phyloP scores from a whole-genome alignment of 2,113 vertebrate species.

The Catharus minimus region DNA sequence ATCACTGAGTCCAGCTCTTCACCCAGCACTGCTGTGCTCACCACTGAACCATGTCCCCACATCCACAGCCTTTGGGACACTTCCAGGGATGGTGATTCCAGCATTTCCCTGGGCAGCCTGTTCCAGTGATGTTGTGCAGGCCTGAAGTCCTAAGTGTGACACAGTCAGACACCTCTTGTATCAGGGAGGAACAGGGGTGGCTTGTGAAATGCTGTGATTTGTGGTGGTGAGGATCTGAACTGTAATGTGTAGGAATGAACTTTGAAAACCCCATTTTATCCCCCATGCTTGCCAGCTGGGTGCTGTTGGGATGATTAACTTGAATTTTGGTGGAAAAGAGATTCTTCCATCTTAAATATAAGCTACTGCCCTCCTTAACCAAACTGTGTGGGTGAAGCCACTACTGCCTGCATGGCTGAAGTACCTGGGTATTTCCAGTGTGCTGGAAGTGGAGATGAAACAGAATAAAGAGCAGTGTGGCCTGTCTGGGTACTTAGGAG shows the following conservation, averaged over 20 bases:
- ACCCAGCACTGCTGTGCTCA: not conserved
- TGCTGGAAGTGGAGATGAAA: not conserved
- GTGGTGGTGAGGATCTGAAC: not conserved
- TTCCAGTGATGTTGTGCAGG: not conserved
- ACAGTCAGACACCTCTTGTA: not conserved
- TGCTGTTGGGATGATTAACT: not conserved
- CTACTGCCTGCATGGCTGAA: not conserved
- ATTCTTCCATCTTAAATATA: not conserved
- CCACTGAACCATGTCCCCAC: not conserved
- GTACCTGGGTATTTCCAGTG: not conserved
- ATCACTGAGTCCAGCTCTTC: not conserved
- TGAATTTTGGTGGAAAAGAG: not conserved
- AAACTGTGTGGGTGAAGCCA: not conserved
- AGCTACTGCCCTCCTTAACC: not conserved
- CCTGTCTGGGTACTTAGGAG: not conserved
- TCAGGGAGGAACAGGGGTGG: not conserved
- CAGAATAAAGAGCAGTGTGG: not conserved
- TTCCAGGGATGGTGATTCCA: not conserved
- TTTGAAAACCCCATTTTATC: not conserved
- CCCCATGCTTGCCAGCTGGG: not conserved
- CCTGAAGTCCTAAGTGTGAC: not conserved
- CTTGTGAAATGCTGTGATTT: not conserved
- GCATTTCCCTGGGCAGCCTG: not conserved
- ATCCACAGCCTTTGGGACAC: not conserved
- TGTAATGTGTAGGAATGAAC: not conserved